These are phyloP conservation scores for Turritopsis dohrnii DNA, from an alignment of 30 jellyfish, hydroid and myxozoan species.

Conservation along the genomic window DNA sequence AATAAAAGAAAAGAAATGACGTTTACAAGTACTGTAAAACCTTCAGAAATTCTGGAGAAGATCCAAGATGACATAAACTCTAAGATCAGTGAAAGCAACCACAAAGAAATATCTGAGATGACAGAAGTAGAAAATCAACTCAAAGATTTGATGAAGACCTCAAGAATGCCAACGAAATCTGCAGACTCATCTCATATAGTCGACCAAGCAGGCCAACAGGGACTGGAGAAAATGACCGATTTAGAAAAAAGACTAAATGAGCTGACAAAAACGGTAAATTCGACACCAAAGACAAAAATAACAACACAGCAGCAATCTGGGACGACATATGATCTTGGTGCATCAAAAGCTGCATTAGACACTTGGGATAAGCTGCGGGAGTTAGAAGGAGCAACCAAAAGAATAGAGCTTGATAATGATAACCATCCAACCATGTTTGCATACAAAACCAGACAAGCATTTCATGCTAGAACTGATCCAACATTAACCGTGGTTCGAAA, in stretches of 20 bases:
- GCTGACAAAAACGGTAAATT: not conserved
- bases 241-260: conserved; percentile 7
- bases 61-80: not conserved
- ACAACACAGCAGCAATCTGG: not conserved
- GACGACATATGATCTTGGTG: conserved; percentile 20
- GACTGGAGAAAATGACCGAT: not conserved
- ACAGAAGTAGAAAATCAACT: not conserved
- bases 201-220: not conserved
- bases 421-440: conserved; percentile 9
- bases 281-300: not conserved
- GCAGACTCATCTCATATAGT: not conserved
- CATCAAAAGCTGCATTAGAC: conserved; percentile 26
- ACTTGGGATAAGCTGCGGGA: conserved; percentile 20
- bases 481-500: conserved; percentile 5
- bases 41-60: not conserved
- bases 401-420: not conserved
- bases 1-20: not conserved
- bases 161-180: not conserved
- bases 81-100: not conserved
- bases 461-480: not conserved
- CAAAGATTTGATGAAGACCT: not conserved
- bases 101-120: not conserved
- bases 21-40: not conserved
- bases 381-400: not conserved
- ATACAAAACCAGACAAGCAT: not conserved